Evolutionary conservation across 2,797 vertebrate species (phyloP).

Genomic region (Channallabes apus): DNA sequence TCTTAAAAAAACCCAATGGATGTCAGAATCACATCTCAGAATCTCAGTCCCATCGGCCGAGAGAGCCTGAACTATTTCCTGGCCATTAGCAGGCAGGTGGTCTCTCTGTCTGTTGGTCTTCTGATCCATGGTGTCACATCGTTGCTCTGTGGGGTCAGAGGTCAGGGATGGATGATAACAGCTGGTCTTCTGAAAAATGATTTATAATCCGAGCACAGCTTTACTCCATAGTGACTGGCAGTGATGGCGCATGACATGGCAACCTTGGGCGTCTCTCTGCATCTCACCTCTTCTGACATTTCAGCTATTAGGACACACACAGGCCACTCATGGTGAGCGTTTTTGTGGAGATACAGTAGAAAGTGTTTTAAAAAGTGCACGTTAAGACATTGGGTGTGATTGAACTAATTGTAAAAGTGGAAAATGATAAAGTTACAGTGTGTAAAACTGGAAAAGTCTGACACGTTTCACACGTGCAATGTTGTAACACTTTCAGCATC

Average conservation of each 20-base stretch:
- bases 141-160: neutral
- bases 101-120: neutral
- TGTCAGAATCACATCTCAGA: neutral
- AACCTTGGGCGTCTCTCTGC: neutral
- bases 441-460: neutral
- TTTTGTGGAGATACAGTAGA: neutral
- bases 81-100: neutral
- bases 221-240: neutral
- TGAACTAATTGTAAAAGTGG: neutral
- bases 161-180: neutral
- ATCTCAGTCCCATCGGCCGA: neutral
- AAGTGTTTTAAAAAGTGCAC: neutral
- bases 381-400: neutral
- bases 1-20: neutral
- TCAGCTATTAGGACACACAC: neutral
- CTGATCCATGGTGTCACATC: neutral
- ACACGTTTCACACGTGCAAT: neutral
- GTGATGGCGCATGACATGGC: neutral
- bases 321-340: no score
- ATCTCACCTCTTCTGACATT: neutral
- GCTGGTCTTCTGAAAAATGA: neutral
- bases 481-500: neutral
- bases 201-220: conserved; percentile 10
- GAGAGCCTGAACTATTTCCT: neutral
- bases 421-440: neutral